Base-by-base conservation (phyloP, 2,888 invertebrate genomes). In the Plemyria rubiginata region DNA sequence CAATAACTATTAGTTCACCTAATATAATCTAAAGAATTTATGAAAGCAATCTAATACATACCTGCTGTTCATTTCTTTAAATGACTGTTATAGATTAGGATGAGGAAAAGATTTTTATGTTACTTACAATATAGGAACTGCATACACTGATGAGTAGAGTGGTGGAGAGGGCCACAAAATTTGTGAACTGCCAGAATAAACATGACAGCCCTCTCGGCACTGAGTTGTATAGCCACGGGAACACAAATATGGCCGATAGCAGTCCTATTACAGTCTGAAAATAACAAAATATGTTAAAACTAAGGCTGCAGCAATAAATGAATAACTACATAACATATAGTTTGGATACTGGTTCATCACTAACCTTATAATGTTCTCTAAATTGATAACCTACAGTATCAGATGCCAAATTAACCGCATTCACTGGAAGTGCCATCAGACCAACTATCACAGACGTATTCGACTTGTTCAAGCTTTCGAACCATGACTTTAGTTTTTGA, bases 401-500 rank as follows among this genome's bases (percentile, higher is more conserved):
- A 0, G 98, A 96, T 9, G 95, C 90, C 73, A 94, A 94, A 80
- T 98, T 96, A 2, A 96, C 90, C 41, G 96, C 93, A 81, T 96
- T 95, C 22, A 98, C 79, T 0, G 99, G 99, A 56, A 96, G 93
- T 64, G 95, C 84, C 68, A 94, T 78, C 49, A 95, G 76, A 36
- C 94, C 94, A 58, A 86, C 81, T 67, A 96, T 77, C 41, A 96
- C 92, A 72, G 96, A 96, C 4, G 94, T 95, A 67, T 95, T 93
- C 0, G 95, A 94, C 65, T 94, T 93, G 77, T 96, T 96, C 46
- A 96, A 82, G 57, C 93, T 90, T 76, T 94, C 93, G 79, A 98
- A 96, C 98, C 98, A 98, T 70, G 94, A 94, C 74, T 96, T 95
- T 22, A 98, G 93, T 65, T 94, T 92, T 64, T 95, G 95, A 0